phyloP scores from a whole-genome alignment of 2,113 vertebrate genomes.

The Saguinus imperator region DNA sequence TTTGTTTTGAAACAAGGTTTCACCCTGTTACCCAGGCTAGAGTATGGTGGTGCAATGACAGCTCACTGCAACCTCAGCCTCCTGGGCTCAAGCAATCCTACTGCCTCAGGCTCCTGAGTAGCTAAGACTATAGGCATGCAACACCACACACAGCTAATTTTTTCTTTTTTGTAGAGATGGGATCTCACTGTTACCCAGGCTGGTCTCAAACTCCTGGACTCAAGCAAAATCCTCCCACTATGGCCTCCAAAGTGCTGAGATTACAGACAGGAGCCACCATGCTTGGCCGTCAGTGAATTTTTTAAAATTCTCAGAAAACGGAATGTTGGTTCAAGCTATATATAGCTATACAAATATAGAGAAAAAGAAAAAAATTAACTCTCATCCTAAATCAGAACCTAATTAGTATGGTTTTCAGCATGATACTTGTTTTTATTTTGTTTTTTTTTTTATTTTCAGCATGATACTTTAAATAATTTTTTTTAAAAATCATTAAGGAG shows the following conservation, averaged over 20 bases:
- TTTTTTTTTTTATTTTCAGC: too few relatives aligned
- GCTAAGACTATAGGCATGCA: not conserved
- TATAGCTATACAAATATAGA: not conserved
- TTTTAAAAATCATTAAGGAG: not conserved
- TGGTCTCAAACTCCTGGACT: not conserved
- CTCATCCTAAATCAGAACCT: constrained; percentile 4
- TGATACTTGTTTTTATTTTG: too few relatives aligned
- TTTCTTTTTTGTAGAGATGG: not conserved
- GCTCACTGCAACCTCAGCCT: not conserved
- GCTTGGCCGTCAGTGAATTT: too few relatives aligned
- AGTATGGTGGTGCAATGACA: not conserved
- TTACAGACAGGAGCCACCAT: not conserved
- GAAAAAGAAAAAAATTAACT: constrained; percentile 11
- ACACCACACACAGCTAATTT: not conserved
- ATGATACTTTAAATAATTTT: too few relatives aligned
- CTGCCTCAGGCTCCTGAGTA: not conserved
- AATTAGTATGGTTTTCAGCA: not conserved
- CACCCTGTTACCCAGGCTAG: not conserved
- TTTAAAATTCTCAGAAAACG: not conserved
- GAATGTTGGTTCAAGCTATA: not conserved
- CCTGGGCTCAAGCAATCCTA: not conserved
- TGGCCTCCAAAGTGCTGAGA: not conserved
- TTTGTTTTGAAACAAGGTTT: not conserved
- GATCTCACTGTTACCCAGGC: not conserved
- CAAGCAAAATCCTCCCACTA: not conserved